A percentile compares a stretch with the other conserved stretches of the same genome.
These are phyloP conservation scores for Macrophya alboannulata DNA, from an alignment of 2,888 invertebrate genomes.

Conservation along the genomic window DNA sequence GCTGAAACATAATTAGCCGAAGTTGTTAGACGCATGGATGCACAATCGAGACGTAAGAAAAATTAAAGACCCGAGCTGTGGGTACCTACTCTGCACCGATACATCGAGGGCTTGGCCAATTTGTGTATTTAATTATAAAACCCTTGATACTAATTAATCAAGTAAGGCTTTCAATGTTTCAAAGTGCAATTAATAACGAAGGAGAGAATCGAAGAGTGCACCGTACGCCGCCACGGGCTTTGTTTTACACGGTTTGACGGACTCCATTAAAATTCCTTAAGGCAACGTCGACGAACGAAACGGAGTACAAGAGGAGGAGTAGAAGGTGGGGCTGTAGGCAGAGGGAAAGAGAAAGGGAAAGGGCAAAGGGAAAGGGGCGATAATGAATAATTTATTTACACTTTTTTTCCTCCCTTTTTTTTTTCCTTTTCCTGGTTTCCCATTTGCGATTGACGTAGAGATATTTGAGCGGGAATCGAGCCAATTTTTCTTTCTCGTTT, in stretches of 20 bases:
- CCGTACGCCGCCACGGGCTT: constrained; percentile 45
- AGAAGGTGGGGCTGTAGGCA: neutral
- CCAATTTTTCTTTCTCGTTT: neutral
- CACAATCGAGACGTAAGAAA: neutral
- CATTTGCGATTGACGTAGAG: constrained; percentile 38
- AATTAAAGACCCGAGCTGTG: neutral
- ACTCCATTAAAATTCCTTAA: constrained; percentile 58
- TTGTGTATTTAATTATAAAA: constrained; percentile 53
- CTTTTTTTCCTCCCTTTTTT: neutral
- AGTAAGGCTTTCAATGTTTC: constrained; percentile 69
- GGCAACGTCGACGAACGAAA: constrained; percentile 35
- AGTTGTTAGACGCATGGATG: neutral
- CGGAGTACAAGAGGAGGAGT: constrained; percentile 35
- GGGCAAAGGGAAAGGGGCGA: neutral
- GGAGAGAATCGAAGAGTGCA: constrained; percentile 59
- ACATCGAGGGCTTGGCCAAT: constrained; percentile 18
- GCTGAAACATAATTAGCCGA: neutral
- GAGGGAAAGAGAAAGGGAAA: neutral
- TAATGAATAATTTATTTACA: constrained; percentile 55
- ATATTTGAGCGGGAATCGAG: constrained; percentile 48
- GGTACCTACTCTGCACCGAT: neutral
- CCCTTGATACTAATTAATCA: constrained; percentile 71
- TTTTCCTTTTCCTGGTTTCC: neutral
- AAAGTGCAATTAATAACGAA: constrained; percentile 73
- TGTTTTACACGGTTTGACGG: constrained; percentile 56